phyloP scores from a whole-genome alignment of 2,797 vertebrate species.

The Anas bahamensis region DNA sequence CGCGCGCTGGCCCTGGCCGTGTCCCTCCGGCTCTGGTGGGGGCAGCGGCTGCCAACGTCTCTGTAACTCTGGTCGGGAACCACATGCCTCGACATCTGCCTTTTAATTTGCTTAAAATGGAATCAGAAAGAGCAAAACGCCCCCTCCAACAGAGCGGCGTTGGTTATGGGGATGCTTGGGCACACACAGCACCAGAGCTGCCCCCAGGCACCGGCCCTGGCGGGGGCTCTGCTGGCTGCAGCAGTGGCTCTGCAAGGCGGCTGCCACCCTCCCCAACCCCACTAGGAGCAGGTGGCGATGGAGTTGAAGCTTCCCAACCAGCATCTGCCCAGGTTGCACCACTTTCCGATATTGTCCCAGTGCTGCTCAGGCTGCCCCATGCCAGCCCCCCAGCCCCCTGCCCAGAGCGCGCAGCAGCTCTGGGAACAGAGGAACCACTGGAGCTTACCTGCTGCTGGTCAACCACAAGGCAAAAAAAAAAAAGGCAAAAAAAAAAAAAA shows the following conservation, averaged over 20 bases:
- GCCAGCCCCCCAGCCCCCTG: not conserved
- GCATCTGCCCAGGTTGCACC: too few species aligned
- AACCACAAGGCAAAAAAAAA: not conserved
- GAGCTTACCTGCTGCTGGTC: not conserved
- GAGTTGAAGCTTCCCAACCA: not conserved
- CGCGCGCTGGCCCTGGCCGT: not conserved
- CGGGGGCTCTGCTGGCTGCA: too few species aligned
- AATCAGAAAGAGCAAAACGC: not conserved
- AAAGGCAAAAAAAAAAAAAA: not conserved
- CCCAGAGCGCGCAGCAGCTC: not conserved
- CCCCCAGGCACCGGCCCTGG: not conserved
- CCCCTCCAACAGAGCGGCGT: not conserved
- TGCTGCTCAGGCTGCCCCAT: not conserved
- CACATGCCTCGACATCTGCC: not conserved
- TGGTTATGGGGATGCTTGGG: not conserved
- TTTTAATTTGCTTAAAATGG: not conserved
- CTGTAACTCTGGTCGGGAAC: not conserved
- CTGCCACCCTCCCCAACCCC: rapidly evolving
- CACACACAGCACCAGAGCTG: rapidly evolving
- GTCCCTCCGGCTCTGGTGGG: rapidly evolving
- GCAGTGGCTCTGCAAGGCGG: not conserved
- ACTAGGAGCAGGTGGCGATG: rapidly evolving
- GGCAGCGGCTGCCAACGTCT: too few species aligned
- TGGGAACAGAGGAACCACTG: not conserved
- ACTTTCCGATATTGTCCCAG: too few species aligned